Percentiles rank a stretch among this genome's conserved stretches.
Conservation (phyloP, 2,797 vertebrate species). For the Alcedo atthis region DNA sequence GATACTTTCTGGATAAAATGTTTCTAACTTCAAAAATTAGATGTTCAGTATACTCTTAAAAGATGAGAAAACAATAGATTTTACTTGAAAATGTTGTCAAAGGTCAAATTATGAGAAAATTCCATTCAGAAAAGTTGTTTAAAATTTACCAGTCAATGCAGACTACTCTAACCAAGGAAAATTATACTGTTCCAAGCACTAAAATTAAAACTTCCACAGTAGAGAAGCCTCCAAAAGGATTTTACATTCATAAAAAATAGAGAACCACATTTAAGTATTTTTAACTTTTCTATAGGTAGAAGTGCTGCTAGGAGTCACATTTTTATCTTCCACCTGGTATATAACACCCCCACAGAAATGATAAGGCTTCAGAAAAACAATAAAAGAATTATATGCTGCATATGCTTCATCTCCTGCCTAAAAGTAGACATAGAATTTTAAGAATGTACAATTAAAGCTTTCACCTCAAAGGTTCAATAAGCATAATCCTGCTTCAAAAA, state of each 20-base stretch:
- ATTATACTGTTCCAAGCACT: background rate
- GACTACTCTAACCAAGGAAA: background rate
- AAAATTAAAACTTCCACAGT: background rate
- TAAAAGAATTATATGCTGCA: background rate
- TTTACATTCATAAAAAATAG: background rate
- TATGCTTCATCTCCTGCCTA: background rate
- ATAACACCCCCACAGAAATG: background rate
- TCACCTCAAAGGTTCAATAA: background rate
- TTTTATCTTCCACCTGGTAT: background rate
- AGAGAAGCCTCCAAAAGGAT: background rate
- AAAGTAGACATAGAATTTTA: background rate
- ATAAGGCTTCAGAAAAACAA: background rate
- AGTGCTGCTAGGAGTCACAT: background rate
- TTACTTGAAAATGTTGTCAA: background rate
- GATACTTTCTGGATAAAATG: background rate
- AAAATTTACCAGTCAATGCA: background rate
- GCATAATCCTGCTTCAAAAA: background rate
- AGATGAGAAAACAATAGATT: background rate
- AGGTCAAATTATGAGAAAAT: background rate
- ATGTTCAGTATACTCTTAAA: background rate
- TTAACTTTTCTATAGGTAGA: background rate
- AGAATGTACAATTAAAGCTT: constrained; percentile 23
- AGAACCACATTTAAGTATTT: background rate
- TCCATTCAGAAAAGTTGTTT: background rate
- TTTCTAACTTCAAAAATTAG: background rate